Base-by-base conservation (phyloP, 1,140 invertebrate species). In the Rhagoletis zephyria region DNA sequence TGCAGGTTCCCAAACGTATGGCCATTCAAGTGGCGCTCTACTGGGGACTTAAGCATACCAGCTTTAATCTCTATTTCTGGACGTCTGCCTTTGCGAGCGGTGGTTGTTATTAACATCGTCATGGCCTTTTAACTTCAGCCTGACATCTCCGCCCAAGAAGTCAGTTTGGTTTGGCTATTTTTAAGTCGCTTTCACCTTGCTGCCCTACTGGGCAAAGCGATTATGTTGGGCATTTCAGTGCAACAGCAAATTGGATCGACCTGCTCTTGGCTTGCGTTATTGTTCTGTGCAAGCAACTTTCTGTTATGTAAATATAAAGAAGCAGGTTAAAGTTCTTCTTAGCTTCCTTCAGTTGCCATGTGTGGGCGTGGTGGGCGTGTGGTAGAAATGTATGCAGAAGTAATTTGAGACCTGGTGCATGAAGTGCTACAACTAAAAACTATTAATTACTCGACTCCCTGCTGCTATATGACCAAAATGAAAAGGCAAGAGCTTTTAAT, bases 281-380 rank as follows among this genome's bases (percentile, higher is more conserved):
- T 74, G 67, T 42, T 74, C 4, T 45, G 3, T 74, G 12, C 12
- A 40, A 14, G 40, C 14, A 74, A 48, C 0, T 10, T 45, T 74
- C 12, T 45, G 67, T 16, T 45, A 3, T 3, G 67, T 12, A 30
- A 30, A 30, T 30, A 30, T 30, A 30, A 0, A 74, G 67, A 16
- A 74, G 14, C 67, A 45, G 67, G 40, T 70, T 42, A 42, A 74
- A 74, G 42, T 74, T 74, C 67, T 74, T 74, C 67, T 16, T 74
- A 74, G 14, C 67, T 48, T 74, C 16, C 10, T 16, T 74, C 12
- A 48, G 45, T n/a, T 74, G 7, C 30, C 30, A 40, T 30, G 2
- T 67, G 10, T 4, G 12, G 6, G 16, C 5, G 19, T 74, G 42
- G 4, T 74, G 45, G 30, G 30, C 10, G 9, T 42, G 30, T 67